These are phyloP conservation scores for Rhynchomys soricoides DNA, from an alignment of 2,113 vertebrate genomes.

Conservation along the genomic window DNA sequence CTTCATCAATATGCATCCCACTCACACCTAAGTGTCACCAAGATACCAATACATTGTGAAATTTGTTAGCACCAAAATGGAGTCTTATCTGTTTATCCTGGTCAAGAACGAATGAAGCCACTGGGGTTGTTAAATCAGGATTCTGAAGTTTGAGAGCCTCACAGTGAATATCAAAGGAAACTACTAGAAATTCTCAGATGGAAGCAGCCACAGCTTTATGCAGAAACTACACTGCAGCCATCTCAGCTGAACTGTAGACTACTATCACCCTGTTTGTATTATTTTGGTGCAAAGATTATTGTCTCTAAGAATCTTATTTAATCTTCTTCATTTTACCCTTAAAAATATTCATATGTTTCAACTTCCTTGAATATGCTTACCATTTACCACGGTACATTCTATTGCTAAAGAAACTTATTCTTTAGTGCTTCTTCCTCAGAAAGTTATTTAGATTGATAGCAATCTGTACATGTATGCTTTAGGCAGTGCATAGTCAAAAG, in stretches of 20 bases:
- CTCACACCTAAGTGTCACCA: neutral
- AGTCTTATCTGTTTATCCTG: neutral
- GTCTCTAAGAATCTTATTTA: neutral
- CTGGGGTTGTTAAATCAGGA: neutral
- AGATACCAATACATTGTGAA: neutral
- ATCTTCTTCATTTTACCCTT: neutral
- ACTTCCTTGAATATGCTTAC: neutral
- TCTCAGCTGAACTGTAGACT: neutral
- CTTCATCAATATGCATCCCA: neutral
- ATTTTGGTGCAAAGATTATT: neutral
- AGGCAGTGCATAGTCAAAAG: neutral
- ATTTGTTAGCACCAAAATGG: neutral
- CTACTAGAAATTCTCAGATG: neutral
- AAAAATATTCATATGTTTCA: neutral
- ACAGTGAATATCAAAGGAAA: neutral
- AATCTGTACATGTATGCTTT: neutral
- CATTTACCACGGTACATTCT: neutral
- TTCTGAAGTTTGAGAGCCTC: neutral
- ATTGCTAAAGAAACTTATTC: neutral
- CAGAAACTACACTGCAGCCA: neutral
- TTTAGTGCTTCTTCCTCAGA: neutral
- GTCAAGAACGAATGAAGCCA: neutral
- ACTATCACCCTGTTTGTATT: neutral
- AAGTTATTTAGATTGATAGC: neutral
- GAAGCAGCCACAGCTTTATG: neutral